phyloP scores from a whole-genome alignment of 2,888 invertebrate species.

The Drosophila kambysellisi region DNA sequence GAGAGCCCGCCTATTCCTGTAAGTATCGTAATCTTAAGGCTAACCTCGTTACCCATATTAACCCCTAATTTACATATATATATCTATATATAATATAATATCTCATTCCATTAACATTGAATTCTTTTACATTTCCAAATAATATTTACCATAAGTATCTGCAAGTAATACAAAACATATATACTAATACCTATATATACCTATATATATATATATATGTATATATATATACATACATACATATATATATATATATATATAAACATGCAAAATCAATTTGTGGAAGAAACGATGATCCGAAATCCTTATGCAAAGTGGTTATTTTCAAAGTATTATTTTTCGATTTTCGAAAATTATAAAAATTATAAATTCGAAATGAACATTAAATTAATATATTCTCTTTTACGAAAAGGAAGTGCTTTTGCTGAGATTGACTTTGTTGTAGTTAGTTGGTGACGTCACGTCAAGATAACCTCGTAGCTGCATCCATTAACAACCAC shows the following conservation, averaged over 20 bases:
- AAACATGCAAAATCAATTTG: constrained; percentile 7
- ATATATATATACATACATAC: background rate
- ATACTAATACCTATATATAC: background rate
- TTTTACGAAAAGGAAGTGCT: constrained; percentile 3
- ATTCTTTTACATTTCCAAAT: background rate
- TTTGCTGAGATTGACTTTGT: constrained; percentile 11
- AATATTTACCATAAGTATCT: background rate
- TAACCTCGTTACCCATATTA: background rate
- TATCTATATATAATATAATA: background rate
- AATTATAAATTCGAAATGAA: constrained; percentile 1
- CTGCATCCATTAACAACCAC: constrained; percentile 3
- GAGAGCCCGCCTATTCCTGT: constrained; percentile 84
- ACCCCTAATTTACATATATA: background rate
- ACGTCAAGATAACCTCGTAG: constrained; percentile 1
- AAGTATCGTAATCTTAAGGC: constrained; percentile 73
- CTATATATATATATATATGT: background rate
- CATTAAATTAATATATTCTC: constrained; percentile 7
- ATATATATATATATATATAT: background rate
- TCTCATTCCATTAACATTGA: constrained; percentile 12
- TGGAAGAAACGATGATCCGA: background rate
- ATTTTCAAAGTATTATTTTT: constrained; percentile 3
- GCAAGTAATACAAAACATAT: background rate
- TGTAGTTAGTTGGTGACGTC: constrained; percentile 7
- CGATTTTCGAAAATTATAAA: background rate
- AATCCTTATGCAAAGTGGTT: constrained; percentile 2